Evolutionary conservation across 2,113 vertebrate species (phyloP).

Genomic region (Daphoenositta chrysoptera): DNA sequence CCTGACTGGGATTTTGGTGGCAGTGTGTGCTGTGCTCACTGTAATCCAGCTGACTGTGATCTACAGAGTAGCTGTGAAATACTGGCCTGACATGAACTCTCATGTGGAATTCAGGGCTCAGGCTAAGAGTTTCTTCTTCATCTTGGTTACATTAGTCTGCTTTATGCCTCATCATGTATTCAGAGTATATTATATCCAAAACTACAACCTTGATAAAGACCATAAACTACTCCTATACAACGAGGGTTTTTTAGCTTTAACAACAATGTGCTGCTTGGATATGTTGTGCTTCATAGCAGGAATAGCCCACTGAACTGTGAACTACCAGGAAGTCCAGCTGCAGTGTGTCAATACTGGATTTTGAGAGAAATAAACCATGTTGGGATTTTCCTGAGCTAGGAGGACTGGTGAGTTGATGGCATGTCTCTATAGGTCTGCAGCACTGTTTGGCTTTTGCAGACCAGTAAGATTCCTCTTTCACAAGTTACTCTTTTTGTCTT

Average conservation of each 20-base stretch:
- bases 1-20: constrained; percentile 11
- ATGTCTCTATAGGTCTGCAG: not conserved
- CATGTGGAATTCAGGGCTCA: constrained; percentile 66
- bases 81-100: constrained; percentile 44
- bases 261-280: constrained; percentile 66
- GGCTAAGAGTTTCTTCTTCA: constrained; percentile 69
- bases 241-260: constrained; percentile 64
- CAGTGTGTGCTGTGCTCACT: constrained; percentile 8
- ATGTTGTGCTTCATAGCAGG: constrained; percentile 66
- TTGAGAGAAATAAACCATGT: not conserved
- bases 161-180: constrained; percentile 69
- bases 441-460: not conserved
- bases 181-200: constrained; percentile 57
- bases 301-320: constrained; percentile 21
- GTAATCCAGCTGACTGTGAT: constrained; percentile 34
- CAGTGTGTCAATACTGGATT: not conserved
- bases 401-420: not conserved
- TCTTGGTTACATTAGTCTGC: constrained; percentile 55
- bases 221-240: constrained; percentile 49
- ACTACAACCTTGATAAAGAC: not conserved
- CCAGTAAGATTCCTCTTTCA: not conserved
- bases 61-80: not conserved
- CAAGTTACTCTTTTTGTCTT: not conserved
- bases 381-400: not conserved
- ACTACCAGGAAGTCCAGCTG: not conserved